Conservation (phyloP, 2,888 invertebrate genomes). For the Cheilosia grossa region DNA sequence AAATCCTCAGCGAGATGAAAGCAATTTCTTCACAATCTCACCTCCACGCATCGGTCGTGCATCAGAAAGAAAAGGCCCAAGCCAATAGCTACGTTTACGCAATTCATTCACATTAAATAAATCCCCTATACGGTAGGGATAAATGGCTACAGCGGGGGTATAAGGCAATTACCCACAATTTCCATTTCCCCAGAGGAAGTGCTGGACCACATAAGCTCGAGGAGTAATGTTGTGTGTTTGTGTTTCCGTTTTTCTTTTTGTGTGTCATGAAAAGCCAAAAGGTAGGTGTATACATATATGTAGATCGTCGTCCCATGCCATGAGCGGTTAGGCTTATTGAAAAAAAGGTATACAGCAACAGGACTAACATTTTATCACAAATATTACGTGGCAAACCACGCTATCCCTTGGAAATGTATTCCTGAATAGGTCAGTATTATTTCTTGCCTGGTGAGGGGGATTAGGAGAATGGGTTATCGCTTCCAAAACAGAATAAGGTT, state of each 20-base stretch:
- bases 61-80: conserved; percentile 28
- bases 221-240: conserved; percentile 17
- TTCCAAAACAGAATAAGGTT: background rate
- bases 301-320: background rate
- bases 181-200: conserved; percentile 17
- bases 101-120: conserved; percentile 70
- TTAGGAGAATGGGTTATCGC: background rate
- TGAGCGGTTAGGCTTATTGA: conserved; percentile 41
- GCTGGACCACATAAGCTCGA: conserved; percentile 48
- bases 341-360: conserved; percentile 23
- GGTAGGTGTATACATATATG: conserved; percentile 20
- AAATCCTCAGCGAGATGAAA: background rate
- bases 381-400: conserved; percentile 1
- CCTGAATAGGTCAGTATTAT: too few relatives aligned
- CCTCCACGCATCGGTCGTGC: conserved; percentile 15
- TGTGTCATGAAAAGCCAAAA: conserved; percentile 36
- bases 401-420: background rate
- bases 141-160: conserved; percentile 40
- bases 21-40: conserved; percentile 41
- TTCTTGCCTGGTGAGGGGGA: background rate
- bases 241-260: background rate
- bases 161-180: conserved; percentile 36
- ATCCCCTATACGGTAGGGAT: conserved; percentile 47
- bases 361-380: background rate
- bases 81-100: conserved; percentile 53